Percentiles rank a stretch among this genome's conserved stretches.
phyloP scores from a whole-genome alignment of 2,888 invertebrate species.

The Leptinotarsa juncta region DNA sequence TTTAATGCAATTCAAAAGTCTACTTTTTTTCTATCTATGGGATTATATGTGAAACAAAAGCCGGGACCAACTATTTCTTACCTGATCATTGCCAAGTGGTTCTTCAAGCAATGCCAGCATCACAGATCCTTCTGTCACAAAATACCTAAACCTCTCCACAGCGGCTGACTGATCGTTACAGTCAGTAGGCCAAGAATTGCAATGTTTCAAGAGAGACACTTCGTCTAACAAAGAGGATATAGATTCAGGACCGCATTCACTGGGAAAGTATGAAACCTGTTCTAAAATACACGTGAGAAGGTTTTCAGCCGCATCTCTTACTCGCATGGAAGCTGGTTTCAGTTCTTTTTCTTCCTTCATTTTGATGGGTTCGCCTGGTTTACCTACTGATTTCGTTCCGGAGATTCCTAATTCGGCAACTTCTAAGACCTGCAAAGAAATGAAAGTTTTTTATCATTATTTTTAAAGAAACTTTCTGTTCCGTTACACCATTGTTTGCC shows the following conservation, averaged over 20 bases:
- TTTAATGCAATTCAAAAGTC: too few relatives aligned
- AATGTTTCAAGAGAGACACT: constrained; percentile 81
- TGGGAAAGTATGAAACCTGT: constrained; percentile 88
- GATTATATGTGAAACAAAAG: too few relatives aligned
- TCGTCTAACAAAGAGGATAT: constrained; percentile 91
- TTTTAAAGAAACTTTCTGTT: too few relatives aligned
- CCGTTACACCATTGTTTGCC: too few relatives aligned
- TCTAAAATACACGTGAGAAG: constrained; percentile 91
- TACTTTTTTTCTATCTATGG: too few relatives aligned
- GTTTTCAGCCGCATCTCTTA: constrained; percentile 96
- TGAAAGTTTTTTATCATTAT: too few relatives aligned
- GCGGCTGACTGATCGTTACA: constrained; percentile 71
- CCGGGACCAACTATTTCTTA: constrained; percentile 31
- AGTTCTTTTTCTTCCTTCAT: constrained; percentile 96
- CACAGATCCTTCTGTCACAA: constrained; percentile 90
- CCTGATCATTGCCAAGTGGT: constrained; percentile 80
- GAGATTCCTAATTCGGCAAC: constrained; percentile 98
- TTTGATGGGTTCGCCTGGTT: constrained; percentile 88
- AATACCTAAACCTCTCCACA: constrained; percentile 83
- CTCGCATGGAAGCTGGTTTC: constrained; percentile 97
- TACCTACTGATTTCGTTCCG: constrained; percentile 89
- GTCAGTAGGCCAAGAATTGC: constrained; percentile 72
- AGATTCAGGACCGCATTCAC: constrained; percentile 85
- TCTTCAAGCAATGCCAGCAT: constrained; percentile 91
- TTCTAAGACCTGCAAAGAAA: constrained; percentile 73